Percentiles rank a stretch among this genome's conserved stretches.
phyloP scores from a whole-genome alignment of 2,797 vertebrate species.

The Apogon talboti region DNA sequence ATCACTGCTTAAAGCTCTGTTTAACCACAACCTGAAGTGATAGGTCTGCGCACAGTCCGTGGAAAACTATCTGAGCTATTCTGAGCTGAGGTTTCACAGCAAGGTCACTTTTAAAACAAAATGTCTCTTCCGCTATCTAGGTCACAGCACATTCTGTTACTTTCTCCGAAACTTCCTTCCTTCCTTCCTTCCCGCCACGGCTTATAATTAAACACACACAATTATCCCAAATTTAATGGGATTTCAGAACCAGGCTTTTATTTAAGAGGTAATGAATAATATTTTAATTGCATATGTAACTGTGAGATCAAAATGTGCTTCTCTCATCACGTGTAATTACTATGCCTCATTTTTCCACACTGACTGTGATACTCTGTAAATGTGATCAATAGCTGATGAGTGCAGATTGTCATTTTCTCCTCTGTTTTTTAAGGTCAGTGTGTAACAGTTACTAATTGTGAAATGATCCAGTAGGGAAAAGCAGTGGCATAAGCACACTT shows the following conservation, averaged over 20 bases:
- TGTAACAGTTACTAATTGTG: constrained; percentile 87
- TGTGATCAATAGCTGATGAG: constrained; percentile 64
- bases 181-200: constrained; percentile 67
- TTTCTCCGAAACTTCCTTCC: constrained; percentile 82
- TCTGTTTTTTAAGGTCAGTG: constrained; percentile 65
- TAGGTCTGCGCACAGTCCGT: constrained; percentile 58
- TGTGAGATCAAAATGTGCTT: constrained; percentile 84
- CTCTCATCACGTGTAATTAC: constrained; percentile 87
- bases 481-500: constrained; percentile 80
- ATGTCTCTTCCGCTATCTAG: constrained; percentile 84
- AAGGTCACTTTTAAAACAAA: constrained; percentile 90
- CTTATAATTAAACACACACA: constrained; percentile 89
- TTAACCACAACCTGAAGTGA: constrained; percentile 53
- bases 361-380: constrained; percentile 49
- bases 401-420: constrained; percentile 31
- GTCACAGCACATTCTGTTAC: constrained; percentile 81
- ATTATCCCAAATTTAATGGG: constrained; percentile 90
- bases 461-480: constrained; percentile 83
- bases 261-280: constrained; percentile 91
- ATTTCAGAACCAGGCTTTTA: constrained; percentile 86
- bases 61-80: constrained; percentile 81
- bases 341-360: constrained; percentile 64
- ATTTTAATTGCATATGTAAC: constrained; percentile 89
- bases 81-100: constrained; percentile 83
- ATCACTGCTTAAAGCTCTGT: constrained; percentile 36